Conservation (phyloP, 1,140 invertebrate genomes). For the Cydia splendana region DNA sequence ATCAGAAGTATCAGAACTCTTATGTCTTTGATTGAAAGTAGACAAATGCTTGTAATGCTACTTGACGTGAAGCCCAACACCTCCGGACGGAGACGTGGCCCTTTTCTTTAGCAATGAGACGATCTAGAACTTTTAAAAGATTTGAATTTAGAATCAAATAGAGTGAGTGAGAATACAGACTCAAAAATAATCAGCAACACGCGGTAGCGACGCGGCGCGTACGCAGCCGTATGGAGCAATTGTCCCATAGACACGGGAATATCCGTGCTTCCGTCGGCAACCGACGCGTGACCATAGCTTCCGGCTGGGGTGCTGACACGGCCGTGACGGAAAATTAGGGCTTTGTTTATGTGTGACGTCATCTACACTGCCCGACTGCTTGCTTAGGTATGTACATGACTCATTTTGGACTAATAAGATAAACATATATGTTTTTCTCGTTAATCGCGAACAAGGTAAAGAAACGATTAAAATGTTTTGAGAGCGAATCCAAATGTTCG, state of each 20-base stretch:
- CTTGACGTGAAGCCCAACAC: no score
- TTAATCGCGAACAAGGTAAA: no score
- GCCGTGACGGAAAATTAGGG: slow-evolving; percentile 40
- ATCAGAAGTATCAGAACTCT: no score
- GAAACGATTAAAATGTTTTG: no score
- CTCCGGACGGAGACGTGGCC: no score
- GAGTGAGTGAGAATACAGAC: no score
- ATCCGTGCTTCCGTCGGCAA: slow-evolving; percentile 64
- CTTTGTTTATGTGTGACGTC: slow-evolving; percentile 43
- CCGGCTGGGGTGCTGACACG: slow-evolving; percentile 52
- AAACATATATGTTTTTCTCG: not conserved
- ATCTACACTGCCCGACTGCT: not conserved
- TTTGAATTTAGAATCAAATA: no score
- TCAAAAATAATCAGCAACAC: not conserved
- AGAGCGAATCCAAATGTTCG: no score
- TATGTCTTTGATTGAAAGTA: no score
- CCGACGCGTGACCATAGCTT: slow-evolving; percentile 64
- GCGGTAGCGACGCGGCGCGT: not conserved
- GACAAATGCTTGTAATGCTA: not conserved
- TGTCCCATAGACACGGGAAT: slow-evolving; percentile 47
- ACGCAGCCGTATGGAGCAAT: slow-evolving; percentile 12
- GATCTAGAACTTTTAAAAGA: no score
- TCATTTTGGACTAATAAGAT: not conserved
- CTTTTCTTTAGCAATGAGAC: no score
- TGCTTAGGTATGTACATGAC: not conserved